These are phyloP conservation scores for Orthosia gothica DNA, from an alignment of 2,888 invertebrate species.

Conservation along the genomic window DNA sequence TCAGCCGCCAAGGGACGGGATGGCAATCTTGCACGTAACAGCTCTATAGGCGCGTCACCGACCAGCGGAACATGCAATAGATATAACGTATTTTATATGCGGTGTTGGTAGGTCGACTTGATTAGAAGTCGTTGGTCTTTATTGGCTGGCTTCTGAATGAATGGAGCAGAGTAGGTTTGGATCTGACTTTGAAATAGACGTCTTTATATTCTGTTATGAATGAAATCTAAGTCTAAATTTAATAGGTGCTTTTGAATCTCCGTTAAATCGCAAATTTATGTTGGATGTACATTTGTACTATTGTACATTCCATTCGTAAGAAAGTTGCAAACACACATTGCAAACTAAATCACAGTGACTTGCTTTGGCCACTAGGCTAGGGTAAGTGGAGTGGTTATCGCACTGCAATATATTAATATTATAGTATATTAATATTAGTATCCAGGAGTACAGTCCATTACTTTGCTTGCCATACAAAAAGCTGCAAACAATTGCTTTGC, in stretches of 20 bases:
- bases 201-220: not conserved
- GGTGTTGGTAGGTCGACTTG: slow-evolving; percentile 36
- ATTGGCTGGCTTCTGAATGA: slow-evolving; percentile 29
- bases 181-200: slow-evolving; percentile 6
- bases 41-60: slow-evolving; percentile 46
- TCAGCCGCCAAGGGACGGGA: slow-evolving; percentile 57
- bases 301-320: not conserved
- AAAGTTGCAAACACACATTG: not conserved
- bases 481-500: too few species aligned
- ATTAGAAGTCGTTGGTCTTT: slow-evolving; percentile 45
- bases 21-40: slow-evolving; percentile 54
- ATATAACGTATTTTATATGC: slow-evolving; percentile 35
- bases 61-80: slow-evolving; percentile 56
- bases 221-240: not conserved
- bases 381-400: not conserved
- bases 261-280: not conserved
- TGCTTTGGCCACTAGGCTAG: not conserved
- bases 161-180: slow-evolving; percentile 7
- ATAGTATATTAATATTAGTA: too few species aligned
- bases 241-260: not conserved
- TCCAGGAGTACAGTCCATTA: too few species aligned
- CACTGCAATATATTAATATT: too few species aligned
- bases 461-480: not conserved
- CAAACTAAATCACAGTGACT: not conserved
- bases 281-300: too few species aligned